Evolutionary conservation across 2,113 vertebrate genomes (phyloP), one percentile per base, ranked within the genome.

Genomic region (Phalacrocorax aristotelis): DNA sequence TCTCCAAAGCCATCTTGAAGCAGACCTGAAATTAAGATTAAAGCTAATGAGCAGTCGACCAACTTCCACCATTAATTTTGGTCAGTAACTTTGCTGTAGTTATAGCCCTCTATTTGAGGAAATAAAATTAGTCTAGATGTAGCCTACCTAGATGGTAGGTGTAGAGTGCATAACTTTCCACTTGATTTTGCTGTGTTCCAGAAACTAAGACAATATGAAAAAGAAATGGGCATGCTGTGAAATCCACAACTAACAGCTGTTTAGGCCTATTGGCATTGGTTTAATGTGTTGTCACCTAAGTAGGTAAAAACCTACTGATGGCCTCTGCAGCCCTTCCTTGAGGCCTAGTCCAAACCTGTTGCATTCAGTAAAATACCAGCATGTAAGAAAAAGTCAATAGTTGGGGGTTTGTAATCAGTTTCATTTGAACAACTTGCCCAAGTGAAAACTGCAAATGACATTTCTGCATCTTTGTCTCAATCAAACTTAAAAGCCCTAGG

Each of bases 1-100:
- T 98, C 96, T 49, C 98, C 98, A 87, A 98, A 99, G 46, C 98
- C 97, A 10, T 98, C 98, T 62, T 98, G 98, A 84, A 98, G 95
- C 76, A 99, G 96, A 57, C 99, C 98, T 98, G 93, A 90, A 97
- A 90, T 89, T 83, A 60, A 55, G 10, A 22, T 86, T 81, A 93
- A 75, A 71, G 46, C 34, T 22, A 44, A 57, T 27, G 23, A 81
- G 46, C 36, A 61, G 12, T 26, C 80, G 60, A 52, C 46, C 17
- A 34, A 46, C 51, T 82, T 82, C 42, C 19, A 78, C 30, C 69
- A 46, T 40, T 30, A 26, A 82, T 80, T 78, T 57, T 70, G 44
- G 22, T 55, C 48, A 62, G 13, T 87, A 66, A 54, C 19, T 83
- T 60, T 30, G 26, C 19, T 70, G 82, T 57, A 58, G 14, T 87